Percentiles rank a stretch among this genome's conserved stretches.
Evolutionary conservation across 2,888 invertebrate genomes (phyloP).

Genomic region (Dorcus parallelipipedus): DNA sequence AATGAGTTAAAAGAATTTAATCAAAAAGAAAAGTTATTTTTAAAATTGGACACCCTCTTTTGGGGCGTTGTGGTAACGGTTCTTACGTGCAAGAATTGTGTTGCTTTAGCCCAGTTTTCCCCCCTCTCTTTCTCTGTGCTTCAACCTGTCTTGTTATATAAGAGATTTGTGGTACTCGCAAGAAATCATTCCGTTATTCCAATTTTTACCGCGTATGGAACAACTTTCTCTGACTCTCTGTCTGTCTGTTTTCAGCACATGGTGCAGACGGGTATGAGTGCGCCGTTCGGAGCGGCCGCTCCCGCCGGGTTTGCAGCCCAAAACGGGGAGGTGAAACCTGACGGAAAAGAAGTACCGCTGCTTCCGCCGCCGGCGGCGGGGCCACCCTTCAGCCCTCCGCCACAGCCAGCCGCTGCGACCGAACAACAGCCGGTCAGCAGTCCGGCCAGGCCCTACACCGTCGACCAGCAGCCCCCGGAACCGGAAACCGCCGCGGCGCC

Average conservation of each 20-base stretch:
- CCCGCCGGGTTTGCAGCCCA: constrained; percentile 55
- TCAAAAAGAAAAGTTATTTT: no score
- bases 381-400: constrained; percentile 46
- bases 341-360: constrained; percentile 50
- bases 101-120: no score
- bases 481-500: constrained; percentile 30
- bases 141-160: no score
- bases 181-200: no score
- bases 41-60: no score
- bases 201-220: no score
- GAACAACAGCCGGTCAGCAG: constrained; percentile 49
- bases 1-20: no score
- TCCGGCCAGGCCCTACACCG: constrained; percentile 42
- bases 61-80: no score
- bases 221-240: not conserved
- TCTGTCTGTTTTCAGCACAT: constrained; percentile 72
- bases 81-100: no score
- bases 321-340: constrained; percentile 50
- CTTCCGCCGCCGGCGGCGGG: constrained; percentile 51
- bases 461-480: constrained; percentile 23
- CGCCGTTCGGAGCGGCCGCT: constrained; percentile 66
- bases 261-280: constrained; percentile 88
- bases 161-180: no score
- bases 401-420: constrained; percentile 45
- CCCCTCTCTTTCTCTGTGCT: no score